phyloP scores from a whole-genome alignment of 37 sponge, comb jelly and placozoan species.

The Spongilla lacustris region DNA sequence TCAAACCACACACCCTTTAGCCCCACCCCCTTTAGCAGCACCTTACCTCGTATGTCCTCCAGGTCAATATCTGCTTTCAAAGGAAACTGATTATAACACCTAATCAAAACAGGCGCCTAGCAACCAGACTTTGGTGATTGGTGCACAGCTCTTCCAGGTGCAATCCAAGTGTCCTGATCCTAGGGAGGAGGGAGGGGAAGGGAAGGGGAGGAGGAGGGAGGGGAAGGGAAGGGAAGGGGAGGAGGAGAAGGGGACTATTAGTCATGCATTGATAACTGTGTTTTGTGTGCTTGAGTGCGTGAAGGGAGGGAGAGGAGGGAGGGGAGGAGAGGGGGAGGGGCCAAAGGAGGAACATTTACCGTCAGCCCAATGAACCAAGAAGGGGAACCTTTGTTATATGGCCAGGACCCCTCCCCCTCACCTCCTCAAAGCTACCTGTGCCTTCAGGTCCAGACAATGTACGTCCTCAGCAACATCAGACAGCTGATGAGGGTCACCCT shows the following conservation, averaged over 20 bases:
- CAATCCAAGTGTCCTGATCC: neutral
- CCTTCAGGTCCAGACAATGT: constrained; percentile 45
- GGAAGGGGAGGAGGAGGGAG: neutral
- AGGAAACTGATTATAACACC: neutral
- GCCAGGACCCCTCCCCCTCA: neutral
- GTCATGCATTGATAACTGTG: too few species aligned
- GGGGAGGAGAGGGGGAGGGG: neutral
- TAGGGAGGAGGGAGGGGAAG: neutral
- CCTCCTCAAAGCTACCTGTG: constrained; percentile 30
- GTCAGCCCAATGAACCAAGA: too few species aligned
- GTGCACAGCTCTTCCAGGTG: neutral
- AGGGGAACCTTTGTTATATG: neutral
- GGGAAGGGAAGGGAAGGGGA: neutral
- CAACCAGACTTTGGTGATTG: neutral
- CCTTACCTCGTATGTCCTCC: neutral
- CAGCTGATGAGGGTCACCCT: neutral
- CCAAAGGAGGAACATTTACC: neutral
- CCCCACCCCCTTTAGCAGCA: neutral
- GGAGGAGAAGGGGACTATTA: too few species aligned
- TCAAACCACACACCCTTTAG: too few species aligned
- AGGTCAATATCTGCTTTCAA: neutral
- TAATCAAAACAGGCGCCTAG: neutral
- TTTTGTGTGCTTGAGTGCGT: too few species aligned
- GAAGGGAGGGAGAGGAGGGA: neutral
- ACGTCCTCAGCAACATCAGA: constrained; percentile 10